Base-by-base conservation (phyloP, 2,888 invertebrate genomes). In the Tolmerus cingulatus region DNA sequence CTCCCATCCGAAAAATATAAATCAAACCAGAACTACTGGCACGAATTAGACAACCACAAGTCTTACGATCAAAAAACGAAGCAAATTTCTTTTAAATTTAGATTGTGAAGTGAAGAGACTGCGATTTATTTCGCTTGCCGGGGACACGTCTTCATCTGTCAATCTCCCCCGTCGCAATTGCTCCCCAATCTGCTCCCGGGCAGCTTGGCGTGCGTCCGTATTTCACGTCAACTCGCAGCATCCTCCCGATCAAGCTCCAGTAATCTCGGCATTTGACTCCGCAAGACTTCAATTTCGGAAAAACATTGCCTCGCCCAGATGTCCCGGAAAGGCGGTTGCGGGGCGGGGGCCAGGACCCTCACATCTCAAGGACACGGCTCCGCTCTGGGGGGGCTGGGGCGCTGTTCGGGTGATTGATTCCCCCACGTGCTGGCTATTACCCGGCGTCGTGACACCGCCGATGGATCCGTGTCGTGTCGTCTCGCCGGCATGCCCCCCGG, bases 351-450 rank as follows among this genome's bases (percentile, higher is more conserved):
- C 23, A 23, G 3, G 23, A 14, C 23, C 66, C 9, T 34, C 57
- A 19, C 82, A 19, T 37, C 66, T 66, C 40, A 40, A 84, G 66
- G 82, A 84, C 82, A 57, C 5, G 37, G 34, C 66, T 23, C 19
- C 37, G 34, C 55, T 57, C 66, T 19, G 82, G 66, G 66, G 2
- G 19, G 40, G 66, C 40, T 57, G 82, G 23, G 82, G 82, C 66
- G 66, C 66, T 40, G 40, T 84, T 84, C 19, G 37, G 23, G 66
- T 84, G 82, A 84, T 84, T 84, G 82, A 84, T 84, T 84, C 14
- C 23, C 23, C 82, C 82, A 57, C 82, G 82, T 84, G 82, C 82
- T 27, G 57, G n/a, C 82, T 84, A 66, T 84, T 84, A 84, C 40
- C 82, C 57, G 27, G 16, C 66, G 14, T 40, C 82, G 82, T 84